Percentiles rank a stretch among this genome's conserved stretches.
Conservation (phyloP, 2,888 invertebrate species). For the Sinhomidia bicolor region DNA sequence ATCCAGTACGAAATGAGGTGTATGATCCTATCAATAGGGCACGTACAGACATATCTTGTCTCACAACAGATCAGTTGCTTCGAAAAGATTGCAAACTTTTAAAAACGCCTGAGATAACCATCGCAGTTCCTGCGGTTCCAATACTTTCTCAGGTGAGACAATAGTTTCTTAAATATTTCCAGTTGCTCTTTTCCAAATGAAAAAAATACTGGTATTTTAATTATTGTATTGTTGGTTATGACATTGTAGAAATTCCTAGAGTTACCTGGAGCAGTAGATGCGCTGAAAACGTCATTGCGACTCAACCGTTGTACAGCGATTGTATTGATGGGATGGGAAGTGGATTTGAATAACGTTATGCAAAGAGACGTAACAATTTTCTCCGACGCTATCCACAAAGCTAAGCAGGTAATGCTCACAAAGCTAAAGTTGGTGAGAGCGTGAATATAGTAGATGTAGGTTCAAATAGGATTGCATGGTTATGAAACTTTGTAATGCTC, state of each 20-base stretch:
- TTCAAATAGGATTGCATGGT: no score
- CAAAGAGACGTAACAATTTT: conserved; percentile 79
- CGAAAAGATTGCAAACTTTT: conserved; percentile 89
- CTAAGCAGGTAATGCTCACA: conserved; percentile 79
- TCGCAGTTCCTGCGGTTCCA: conserved; percentile 86
- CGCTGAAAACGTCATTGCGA: conserved; percentile 76
- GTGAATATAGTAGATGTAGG: background rate
- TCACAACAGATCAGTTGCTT: conserved; percentile 87
- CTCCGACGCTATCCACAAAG: conserved; percentile 79
- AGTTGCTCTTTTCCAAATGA: no score
- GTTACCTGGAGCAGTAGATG: conserved; percentile 77
- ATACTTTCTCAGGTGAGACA: conserved; percentile 85
- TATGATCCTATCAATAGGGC: conserved; percentile 85
- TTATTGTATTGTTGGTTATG: no score
- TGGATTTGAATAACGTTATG: conserved; percentile 75
- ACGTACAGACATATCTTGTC: conserved; percentile 86
- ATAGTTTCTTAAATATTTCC: background rate
- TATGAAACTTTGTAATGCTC: no score
- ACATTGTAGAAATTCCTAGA: conserved; percentile 78
- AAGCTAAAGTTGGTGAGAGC: background rate
- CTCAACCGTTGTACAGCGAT: conserved; percentile 78
- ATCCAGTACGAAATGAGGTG: conserved; percentile 82
- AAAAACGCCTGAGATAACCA: conserved; percentile 82
- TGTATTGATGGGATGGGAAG: conserved; percentile 80
- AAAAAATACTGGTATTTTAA: no score